These are phyloP conservation scores for Eurytoma californica DNA, from an alignment of 2,888 invertebrate species.

Conservation along the genomic window DNA sequence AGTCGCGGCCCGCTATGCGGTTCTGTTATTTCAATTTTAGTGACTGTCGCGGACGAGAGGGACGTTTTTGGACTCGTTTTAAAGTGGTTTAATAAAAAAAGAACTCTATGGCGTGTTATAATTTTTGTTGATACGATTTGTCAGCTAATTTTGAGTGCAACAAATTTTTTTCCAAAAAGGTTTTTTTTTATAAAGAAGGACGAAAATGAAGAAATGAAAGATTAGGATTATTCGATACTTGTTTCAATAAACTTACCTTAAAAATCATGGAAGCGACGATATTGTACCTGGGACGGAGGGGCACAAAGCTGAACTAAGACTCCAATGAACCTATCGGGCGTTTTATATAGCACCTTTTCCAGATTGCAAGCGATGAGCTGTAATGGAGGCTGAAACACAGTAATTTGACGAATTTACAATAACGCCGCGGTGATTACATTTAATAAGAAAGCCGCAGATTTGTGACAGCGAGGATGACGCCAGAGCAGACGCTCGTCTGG, in stretches of 20 bases:
- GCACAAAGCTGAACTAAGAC: conserved; percentile 65
- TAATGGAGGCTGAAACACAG: conserved; percentile 68
- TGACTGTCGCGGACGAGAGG: background rate
- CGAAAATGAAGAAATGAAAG: too few species aligned
- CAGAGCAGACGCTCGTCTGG: conserved; percentile 49
- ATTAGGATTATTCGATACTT: too few species aligned
- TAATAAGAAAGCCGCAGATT: conserved; percentile 74
- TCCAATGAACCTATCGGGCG: conserved; percentile 56
- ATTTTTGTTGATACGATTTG: too few species aligned
- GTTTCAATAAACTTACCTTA: conserved; percentile 62
- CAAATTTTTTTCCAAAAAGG: too few species aligned
- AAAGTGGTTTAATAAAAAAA: too few species aligned
- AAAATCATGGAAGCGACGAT: conserved; percentile 66
- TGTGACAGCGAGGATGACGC: conserved; percentile 59
- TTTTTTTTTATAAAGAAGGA: too few species aligned
- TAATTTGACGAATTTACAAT: conserved; percentile 70
- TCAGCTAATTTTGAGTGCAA: too few species aligned
- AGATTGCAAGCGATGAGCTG: conserved; percentile 57
- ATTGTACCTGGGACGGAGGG: conserved; percentile 56
- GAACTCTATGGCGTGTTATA: too few species aligned
- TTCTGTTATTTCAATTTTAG: background rate
- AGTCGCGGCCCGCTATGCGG: too few species aligned
- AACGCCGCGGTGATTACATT: conserved; percentile 70
- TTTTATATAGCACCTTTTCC: conserved; percentile 64
- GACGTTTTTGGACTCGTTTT: too few species aligned